Conservation (phyloP, 2,113 vertebrate species). For the Semicossyphus pulcher region DNA sequence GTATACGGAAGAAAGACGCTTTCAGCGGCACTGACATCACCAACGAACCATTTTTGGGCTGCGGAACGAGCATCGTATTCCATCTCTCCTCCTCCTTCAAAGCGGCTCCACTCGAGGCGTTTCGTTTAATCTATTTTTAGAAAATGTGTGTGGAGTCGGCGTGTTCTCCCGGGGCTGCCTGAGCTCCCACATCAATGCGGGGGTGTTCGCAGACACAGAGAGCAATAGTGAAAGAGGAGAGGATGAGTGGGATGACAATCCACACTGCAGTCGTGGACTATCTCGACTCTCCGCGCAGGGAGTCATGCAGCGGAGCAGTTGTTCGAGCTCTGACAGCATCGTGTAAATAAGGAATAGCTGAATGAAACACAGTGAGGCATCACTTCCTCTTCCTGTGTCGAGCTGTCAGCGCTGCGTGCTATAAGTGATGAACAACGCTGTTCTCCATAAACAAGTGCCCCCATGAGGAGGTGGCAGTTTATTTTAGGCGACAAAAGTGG, state of each 20-base stretch:
- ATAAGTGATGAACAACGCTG: background rate
- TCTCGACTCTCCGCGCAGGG: background rate
- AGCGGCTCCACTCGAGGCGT: slow-evolving; percentile 47
- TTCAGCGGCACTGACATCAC: slow-evolving; percentile 70
- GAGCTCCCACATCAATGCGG: slow-evolving; percentile 66
- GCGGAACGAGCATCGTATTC: slow-evolving; percentile 21
- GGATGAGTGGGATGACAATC: slow-evolving; percentile 37
- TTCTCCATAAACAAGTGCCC: background rate
- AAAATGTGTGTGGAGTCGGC: slow-evolving; percentile 53
- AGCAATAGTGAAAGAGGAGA: slow-evolving; percentile 34
- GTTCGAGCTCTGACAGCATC: slow-evolving; percentile 32
- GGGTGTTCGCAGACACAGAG: slow-evolving; percentile 58
- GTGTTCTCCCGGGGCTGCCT: slow-evolving; percentile 71
- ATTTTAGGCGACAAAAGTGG: slow-evolving; percentile 19
- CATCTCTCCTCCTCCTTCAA: slow-evolving; percentile 45
- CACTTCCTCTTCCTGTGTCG: slow-evolving; percentile 41
- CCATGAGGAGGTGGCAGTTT: background rate
- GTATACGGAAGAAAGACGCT: slow-evolving; percentile 64
- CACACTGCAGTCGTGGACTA: slow-evolving; percentile 20
- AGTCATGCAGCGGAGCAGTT: slow-evolving; percentile 21
- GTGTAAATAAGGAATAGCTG: slow-evolving; percentile 14
- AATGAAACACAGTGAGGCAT: slow-evolving; percentile 7
- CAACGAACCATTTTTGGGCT: slow-evolving; percentile 71
- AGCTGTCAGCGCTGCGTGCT: slow-evolving; percentile 3
- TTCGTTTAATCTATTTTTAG: slow-evolving; percentile 78